Conservation (phyloP, 2,888 invertebrate species). For the Andrena marginata region DNA sequence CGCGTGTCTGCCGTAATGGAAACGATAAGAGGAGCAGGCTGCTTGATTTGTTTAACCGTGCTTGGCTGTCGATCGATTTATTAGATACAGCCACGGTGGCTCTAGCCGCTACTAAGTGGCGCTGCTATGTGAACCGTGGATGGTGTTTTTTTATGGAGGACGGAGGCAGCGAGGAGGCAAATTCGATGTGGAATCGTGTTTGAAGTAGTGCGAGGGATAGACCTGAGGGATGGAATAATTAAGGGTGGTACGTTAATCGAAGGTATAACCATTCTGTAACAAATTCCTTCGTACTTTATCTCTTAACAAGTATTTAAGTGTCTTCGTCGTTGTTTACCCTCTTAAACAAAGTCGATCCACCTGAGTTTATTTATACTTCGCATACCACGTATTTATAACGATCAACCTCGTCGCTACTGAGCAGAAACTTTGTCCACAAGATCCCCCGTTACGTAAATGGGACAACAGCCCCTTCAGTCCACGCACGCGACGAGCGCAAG, state of each 20-base stretch:
- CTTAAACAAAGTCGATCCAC: conserved; percentile 13
- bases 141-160: not conserved
- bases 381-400: conserved; percentile 45
- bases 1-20: conserved; percentile 40
- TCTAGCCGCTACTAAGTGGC: conserved; percentile 18
- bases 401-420: not conserved
- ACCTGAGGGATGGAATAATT: not conserved
- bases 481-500: not conserved
- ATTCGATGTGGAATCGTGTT: not conserved
- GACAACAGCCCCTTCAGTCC: conserved; percentile 30
- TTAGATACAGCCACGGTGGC: conserved; percentile 15
- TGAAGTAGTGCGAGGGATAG: not conserved
- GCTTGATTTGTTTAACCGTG: conserved; percentile 35
- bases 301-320: conserved; percentile 29
- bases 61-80: conserved; percentile 44
- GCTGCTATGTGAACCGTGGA: not conserved
- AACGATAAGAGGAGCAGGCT: conserved; percentile 45
- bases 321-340: conserved; percentile 12
- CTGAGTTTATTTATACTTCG: conserved; percentile 41
- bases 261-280: too few relatives aligned
- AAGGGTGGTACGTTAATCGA: too few relatives aligned
- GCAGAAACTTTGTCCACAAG: conserved; percentile 44
- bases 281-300: not conserved
- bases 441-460: conserved; percentile 47
- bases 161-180: not conserved